Evolutionary conservation across 2,797 vertebrate species (phyloP).

Genomic region (Harpagifer antarcticus): DNA sequence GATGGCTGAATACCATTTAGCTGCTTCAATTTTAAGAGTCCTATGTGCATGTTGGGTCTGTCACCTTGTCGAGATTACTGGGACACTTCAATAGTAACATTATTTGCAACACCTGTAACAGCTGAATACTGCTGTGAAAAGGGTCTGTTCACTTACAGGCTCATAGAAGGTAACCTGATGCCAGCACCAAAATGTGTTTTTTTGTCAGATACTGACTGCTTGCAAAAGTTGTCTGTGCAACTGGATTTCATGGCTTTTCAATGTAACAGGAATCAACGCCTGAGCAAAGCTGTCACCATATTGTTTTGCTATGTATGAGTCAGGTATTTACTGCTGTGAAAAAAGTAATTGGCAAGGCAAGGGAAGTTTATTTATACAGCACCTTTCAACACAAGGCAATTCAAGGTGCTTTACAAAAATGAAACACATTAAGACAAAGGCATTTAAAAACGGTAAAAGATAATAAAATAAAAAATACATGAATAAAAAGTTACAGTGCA

Average conservation of each 20-base stretch:
- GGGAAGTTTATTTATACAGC: too few species aligned
- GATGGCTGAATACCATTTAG: not conserved
- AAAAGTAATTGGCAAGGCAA: not conserved
- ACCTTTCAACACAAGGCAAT: too few species aligned
- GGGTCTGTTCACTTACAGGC: not conserved
- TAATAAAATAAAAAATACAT: too few species aligned
- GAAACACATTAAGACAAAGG: too few species aligned
- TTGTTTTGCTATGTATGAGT: conserved; percentile 24
- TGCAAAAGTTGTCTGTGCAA: conserved; percentile 14
- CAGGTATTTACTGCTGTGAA: conserved; percentile 30
- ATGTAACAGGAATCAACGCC: conserved; percentile 27
- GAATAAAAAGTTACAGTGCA: too few species aligned
- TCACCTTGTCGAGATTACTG: not conserved
- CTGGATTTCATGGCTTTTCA: conserved; percentile 19
- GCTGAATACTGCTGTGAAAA: conserved; percentile 6
- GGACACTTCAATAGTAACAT: not conserved
- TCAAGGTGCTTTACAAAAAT: too few species aligned
- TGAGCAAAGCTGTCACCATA: conserved; percentile 33
- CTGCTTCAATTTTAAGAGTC: not conserved
- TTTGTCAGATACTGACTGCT: not conserved
- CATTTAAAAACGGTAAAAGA: too few species aligned
- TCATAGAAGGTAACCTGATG: conserved; percentile 7
- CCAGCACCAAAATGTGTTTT: conserved; percentile 6
- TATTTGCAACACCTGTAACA: not conserved
- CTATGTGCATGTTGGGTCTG: not conserved